Percentiles rank a stretch among this genome's conserved stretches.
Conservation (phyloP, 2,797 vertebrate species). For the Gastrophryne carolinensis region DNA sequence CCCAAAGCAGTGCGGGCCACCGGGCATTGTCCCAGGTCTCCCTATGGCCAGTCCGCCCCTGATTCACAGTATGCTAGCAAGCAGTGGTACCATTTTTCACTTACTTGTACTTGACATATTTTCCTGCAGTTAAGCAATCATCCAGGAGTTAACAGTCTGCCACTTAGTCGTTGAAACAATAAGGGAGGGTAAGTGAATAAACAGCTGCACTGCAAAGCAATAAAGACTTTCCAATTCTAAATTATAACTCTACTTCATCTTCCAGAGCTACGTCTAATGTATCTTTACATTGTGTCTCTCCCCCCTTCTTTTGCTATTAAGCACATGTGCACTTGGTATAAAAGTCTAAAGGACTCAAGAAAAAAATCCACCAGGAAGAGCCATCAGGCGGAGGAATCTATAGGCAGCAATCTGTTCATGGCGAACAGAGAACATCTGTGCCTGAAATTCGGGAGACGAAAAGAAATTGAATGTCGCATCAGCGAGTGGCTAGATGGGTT, state of each 20-base stretch:
- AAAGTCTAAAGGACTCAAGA: background rate
- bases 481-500: too few species aligned
- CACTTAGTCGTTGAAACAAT: background rate
- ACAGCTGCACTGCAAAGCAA: background rate
- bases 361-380: background rate
- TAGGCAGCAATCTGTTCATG: background rate
- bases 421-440: background rate
- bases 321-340: conserved; percentile 3
- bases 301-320: background rate
- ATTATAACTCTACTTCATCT: background rate
- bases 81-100: background rate
- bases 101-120: background rate
- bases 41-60: too few species aligned
- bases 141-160: background rate
- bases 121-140: background rate
- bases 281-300: background rate
- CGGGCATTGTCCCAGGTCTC: too few species aligned
- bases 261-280: background rate
- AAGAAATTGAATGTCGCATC: background rate
- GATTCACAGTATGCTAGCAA: background rate
- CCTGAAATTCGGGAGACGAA: background rate
- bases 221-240: background rate
- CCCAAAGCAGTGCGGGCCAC: too few species aligned
- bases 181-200: background rate
- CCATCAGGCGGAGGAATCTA: background rate